A percentile compares a stretch with the other conserved stretches of the same genome.
Conservation (phyloP, 1,140 invertebrate genomes). For the roundworm (Caenorhabditis elegans) region WBcel235 BX284604.4:6586001-6586500, state of each 20-base stretch:
- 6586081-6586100: background rate
- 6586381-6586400: constrained; percentile 75
- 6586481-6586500: constrained; percentile 85
- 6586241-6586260: constrained; percentile 49
- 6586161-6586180: constrained; percentile 46
- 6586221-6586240: constrained; percentile 50
- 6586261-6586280: constrained; percentile 33
- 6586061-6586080: background rate
- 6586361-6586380: constrained; percentile 78
- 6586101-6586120: background rate
- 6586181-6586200: constrained; percentile 46
- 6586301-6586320: no score
- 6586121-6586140: constrained; percentile 6
- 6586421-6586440: constrained; percentile 84
- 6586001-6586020: constrained; percentile 14
- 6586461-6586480: constrained; percentile 93
- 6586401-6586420: constrained; percentile 96
- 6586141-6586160: constrained; percentile 46
- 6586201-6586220: constrained; percentile 50
- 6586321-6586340: constrained; percentile 78
- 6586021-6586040: constrained; percentile 20
- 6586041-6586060: constrained; percentile 27
- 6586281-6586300: constrained; percentile 42
- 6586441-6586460: constrained; percentile 77
- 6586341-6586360: constrained; percentile 93